Percentiles rank a stretch among this genome's conserved stretches.
phyloP scores from a whole-genome alignment of 2,888 invertebrate species.

The Operophtera brumata region DNA sequence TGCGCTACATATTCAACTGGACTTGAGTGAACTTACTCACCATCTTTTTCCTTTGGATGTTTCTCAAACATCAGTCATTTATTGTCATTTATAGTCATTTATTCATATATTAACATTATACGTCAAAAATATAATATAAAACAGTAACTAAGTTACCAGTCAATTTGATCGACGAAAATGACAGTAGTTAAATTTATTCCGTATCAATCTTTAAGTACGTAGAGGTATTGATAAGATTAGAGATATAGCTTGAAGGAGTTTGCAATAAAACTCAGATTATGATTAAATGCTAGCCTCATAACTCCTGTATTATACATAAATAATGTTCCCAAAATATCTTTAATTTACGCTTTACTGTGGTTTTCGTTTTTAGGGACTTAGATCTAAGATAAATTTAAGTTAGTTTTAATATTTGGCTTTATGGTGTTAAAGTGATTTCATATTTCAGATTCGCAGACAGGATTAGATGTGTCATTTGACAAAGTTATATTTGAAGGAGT shows the following conservation, averaged over 20 bases:
- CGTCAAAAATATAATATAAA: too few species aligned
- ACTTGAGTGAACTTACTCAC: too few species aligned
- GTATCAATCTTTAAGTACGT: neutral
- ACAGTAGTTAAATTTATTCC: too few species aligned
- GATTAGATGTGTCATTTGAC: conserved; percentile 44
- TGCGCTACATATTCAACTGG: too few species aligned
- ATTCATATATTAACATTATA: too few species aligned
- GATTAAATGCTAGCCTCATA: neutral
- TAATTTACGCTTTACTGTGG: conserved; percentile 38
- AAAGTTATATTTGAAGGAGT: conserved; percentile 56
- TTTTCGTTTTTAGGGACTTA: conserved; percentile 39
- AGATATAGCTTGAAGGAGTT: neutral
- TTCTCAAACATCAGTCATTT: too few species aligned
- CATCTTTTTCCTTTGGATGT: too few species aligned
- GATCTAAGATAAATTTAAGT: neutral
- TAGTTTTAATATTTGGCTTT: neutral
- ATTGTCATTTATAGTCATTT: too few species aligned
- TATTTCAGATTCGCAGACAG: conserved; percentile 35
- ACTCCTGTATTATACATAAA: neutral
- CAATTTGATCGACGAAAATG: too few species aligned
- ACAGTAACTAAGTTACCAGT: too few species aligned
- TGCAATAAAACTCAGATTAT: neutral
- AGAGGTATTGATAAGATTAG: conserved; percentile 9
- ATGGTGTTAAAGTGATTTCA: neutral
- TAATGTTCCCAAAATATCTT: neutral